Conservation (phyloP, 1,140 invertebrate genomes). For the Gryon sp. region DNA sequence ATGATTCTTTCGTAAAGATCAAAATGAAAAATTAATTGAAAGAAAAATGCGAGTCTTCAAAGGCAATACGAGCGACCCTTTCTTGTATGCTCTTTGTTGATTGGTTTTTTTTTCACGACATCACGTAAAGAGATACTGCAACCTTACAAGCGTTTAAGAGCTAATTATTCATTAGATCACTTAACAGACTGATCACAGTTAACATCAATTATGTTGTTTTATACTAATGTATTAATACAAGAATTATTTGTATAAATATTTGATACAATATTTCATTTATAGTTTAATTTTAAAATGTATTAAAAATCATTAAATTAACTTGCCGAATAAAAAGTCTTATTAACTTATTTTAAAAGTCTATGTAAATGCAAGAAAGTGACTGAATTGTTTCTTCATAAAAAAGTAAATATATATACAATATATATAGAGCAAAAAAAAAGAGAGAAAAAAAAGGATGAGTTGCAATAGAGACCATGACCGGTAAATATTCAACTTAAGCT, state of each 20-base stretch:
- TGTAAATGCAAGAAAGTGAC: conserved; percentile 3
- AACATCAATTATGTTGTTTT: conserved; percentile 9
- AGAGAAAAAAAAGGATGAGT: not conserved
- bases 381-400: not conserved
- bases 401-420: not conserved
- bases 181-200: conserved; percentile 61
- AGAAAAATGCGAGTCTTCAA: conserved; percentile 19
- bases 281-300: too few species aligned
- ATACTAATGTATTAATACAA: conserved; percentile 8
- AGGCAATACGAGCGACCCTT: conserved; percentile 19
- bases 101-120: conserved; percentile 52
- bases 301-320: too few species aligned
- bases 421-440: not conserved
- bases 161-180: conserved; percentile 68
- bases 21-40: conserved; percentile 9
- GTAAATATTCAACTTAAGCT: conserved; percentile 44
- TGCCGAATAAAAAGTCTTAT: too few species aligned
- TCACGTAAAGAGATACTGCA: conserved; percentile 70
- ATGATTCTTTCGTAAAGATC: too few species aligned
- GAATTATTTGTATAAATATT: too few species aligned
- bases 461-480: conserved; percentile 12
- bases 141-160: conserved; percentile 69
- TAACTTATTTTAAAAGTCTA: not conserved
- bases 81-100: conserved; percentile 24
- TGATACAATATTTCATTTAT: too few species aligned